Evolutionary conservation across 2,113 vertebrate genomes (phyloP), one percentile per base, ranked within the genome.

Genomic region (Muscicapa adusta): DNA sequence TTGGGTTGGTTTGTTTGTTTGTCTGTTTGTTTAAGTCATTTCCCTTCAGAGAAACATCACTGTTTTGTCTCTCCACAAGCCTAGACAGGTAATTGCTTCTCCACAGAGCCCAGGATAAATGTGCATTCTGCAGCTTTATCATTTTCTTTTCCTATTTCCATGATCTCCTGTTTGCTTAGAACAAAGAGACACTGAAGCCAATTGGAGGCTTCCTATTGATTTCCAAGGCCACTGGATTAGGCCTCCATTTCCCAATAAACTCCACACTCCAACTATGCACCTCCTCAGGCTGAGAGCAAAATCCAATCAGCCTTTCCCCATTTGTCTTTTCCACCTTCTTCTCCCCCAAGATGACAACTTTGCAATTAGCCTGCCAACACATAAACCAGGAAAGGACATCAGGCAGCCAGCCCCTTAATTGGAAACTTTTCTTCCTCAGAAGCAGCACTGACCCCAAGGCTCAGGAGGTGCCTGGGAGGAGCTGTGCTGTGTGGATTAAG

Each of bases 101-200:
- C 50, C 0, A 0, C 4, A 87, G 85, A 87, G 40, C 48, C 36
- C 54, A 80, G 14, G 34, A 76, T 25, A 80, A 79, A 45, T 38
- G 15, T 85, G 28, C 14, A 61, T 51, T 85, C 74, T 71, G 26
- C 36, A 54, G 43, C 14, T 77, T 65, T 85, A 57, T 31, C 1
- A 56, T 89, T 87, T 86, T 86, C 20, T 56, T 71, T 77, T 84
- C 81, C 68, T 70, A 31, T 53, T 86, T 70, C 80, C 60, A 50
- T 2, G 1, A 78, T 29, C 29, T 79, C 76, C 25, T 61, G 18
- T 66, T 86, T 26, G 5, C 54, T 85, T 56, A 75, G n/a, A 90
- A 42, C 26, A 40, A 66, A 75, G 14, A 85, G 26, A 63, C n/a
- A 36, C 22, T 36, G 42, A 76, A 79, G 36, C 34, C 78, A 50